These are phyloP conservation scores for Argyrosomus japonicus DNA, from an alignment of 2,113 vertebrate species.

Conservation along the genomic window DNA sequence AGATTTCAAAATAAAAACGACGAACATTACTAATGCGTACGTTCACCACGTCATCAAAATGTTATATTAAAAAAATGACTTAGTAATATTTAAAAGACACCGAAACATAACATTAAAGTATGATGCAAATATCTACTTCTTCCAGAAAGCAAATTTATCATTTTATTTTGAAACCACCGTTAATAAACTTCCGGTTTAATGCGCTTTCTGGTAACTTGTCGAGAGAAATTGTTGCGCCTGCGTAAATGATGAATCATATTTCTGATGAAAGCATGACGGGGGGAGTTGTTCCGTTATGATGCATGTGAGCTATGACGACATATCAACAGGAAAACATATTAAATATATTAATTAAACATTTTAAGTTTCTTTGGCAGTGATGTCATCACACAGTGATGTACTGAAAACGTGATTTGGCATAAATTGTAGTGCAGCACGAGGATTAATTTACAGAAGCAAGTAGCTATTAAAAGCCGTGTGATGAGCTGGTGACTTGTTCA, in stretches of 20 bases:
- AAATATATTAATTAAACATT: neutral
- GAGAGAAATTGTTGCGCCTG: slow-evolving; percentile 61
- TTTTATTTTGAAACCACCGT: slow-evolving; percentile 33
- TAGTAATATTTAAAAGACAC: rapidly evolving
- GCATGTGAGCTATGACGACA: neutral
- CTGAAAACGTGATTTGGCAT: no score
- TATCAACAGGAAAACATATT: neutral
- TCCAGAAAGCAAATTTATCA: rapidly evolving
- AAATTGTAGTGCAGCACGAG: neutral
- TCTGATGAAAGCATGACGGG: slow-evolving; percentile 15
- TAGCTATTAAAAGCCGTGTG: neutral
- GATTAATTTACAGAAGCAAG: neutral
- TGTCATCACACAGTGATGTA: neutral
- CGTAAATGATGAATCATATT: slow-evolving; percentile 61
- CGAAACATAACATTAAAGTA: rapidly evolving
- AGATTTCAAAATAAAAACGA: slow-evolving; percentile 18
- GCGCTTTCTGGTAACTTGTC: neutral
- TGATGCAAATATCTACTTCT: rapidly evolving
- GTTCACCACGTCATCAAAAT: neutral
- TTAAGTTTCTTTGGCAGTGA: neutral
- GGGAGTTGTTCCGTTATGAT: slow-evolving; percentile 43
- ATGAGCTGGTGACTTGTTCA: no score
- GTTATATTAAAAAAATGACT: rapidly evolving
- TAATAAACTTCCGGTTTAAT: slow-evolving; percentile 1
- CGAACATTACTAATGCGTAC: rapidly evolving